These are phyloP conservation scores for Drosophila jambulina DNA, from an alignment of 1,140 invertebrate species.

Conservation along the genomic window DNA sequence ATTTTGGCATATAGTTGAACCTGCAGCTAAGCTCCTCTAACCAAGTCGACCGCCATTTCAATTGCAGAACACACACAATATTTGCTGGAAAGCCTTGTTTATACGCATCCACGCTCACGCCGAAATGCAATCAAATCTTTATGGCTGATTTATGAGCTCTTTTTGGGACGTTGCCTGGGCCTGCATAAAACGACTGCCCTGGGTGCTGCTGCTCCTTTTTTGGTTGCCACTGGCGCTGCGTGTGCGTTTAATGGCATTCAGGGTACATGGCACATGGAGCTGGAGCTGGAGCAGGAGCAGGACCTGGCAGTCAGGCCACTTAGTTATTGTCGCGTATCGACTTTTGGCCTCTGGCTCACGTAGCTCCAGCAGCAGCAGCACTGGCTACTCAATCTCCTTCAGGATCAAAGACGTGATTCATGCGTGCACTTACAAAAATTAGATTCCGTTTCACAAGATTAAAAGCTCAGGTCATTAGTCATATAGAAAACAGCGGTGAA, in stretches of 20 bases:
- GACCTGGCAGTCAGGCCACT: slow-evolving; percentile 14
- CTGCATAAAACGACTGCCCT: slow-evolving; percentile 43
- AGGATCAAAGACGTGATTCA: slow-evolving; percentile 62
- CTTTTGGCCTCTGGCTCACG: slow-evolving; percentile 61
- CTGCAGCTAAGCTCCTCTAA: slow-evolving; percentile 8
- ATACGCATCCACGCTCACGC: background rate
- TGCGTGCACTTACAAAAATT: slow-evolving; percentile 25
- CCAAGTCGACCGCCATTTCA: slow-evolving; percentile 22
- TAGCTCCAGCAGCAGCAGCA: slow-evolving; percentile 22
- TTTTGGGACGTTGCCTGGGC: background rate
- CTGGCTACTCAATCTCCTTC: slow-evolving; percentile 55
- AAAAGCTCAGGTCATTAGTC: slow-evolving; percentile 8
- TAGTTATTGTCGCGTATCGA: slow-evolving; percentile 64
- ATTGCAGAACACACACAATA: slow-evolving; percentile 13
- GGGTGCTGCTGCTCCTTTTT: slow-evolving; percentile 10
- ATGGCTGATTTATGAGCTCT: slow-evolving; percentile 69
- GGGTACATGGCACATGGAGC: slow-evolving; percentile 11
- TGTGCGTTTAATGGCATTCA: slow-evolving; percentile 63
- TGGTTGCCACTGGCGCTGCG: slow-evolving; percentile 5
- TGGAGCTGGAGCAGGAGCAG: background rate
- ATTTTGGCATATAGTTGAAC: background rate
- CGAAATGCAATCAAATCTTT: slow-evolving; percentile 71
- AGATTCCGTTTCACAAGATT: slow-evolving; percentile 1
- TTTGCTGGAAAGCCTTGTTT: slow-evolving; percentile 6
- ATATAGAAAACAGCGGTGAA: background rate